These are phyloP conservation scores for Drosophila subquinaria DNA, from an alignment of 2,888 invertebrate genomes.

Conservation along the genomic window DNA sequence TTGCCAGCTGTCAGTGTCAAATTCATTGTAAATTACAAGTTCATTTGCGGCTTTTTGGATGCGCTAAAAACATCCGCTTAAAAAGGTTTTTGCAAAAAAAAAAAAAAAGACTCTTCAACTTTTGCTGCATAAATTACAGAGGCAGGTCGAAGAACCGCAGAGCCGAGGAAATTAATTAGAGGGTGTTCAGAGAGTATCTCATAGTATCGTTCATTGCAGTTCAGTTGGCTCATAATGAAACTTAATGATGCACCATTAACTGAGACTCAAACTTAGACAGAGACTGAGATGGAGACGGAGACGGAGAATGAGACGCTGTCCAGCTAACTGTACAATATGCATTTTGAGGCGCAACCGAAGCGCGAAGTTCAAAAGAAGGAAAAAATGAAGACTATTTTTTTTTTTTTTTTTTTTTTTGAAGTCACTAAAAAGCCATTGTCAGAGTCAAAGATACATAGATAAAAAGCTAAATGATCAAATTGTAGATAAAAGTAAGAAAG, in stretches of 20 bases:
- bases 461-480: too few species aligned
- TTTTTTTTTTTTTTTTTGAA: background rate
- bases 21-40: constrained; percentile 78
- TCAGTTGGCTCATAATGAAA: constrained; percentile 65
- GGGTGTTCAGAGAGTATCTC: background rate
- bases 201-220: background rate
- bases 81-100: constrained; percentile 1
- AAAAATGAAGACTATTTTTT: background rate
- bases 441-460: constrained; percentile 29
- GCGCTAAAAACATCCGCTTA: constrained; percentile 69
- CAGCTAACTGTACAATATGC: constrained; percentile 67
- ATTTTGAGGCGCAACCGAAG: constrained; percentile 66
- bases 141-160: constrained; percentile 23
- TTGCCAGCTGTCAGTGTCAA: constrained; percentile 76
- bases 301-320: constrained; percentile 7
- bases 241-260: constrained; percentile 73
- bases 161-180: background rate
- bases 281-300: too few species aligned
- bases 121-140: constrained; percentile 65
- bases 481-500: too few species aligned
- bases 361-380: constrained; percentile 57
- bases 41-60: constrained; percentile 67
- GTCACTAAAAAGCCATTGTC: constrained; percentile 26
- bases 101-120: constrained; percentile 25
- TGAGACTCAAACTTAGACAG: too few species aligned